Conservation (phyloP, 2,797 vertebrate genomes). For the Pagetopsis macropterus region DNA sequence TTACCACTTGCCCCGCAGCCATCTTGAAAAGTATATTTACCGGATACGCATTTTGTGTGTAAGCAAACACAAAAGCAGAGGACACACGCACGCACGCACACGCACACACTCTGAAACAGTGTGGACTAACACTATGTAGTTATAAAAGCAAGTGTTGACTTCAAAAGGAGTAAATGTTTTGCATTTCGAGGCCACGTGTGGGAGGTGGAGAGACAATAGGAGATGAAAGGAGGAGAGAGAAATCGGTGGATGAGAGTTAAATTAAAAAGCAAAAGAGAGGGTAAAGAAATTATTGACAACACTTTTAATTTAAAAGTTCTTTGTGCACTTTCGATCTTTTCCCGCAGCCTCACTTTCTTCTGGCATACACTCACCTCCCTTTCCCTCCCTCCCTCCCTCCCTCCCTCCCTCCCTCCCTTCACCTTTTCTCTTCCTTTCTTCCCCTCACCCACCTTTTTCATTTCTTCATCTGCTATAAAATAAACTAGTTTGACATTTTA, state of each 20-base stretch:
- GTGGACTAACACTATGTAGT: slow-evolving; percentile 40
- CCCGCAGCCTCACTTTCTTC: slow-evolving; percentile 6
- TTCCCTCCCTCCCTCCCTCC: not conserved
- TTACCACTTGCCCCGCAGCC: slow-evolving; percentile 57
- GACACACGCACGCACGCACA: not conserved
- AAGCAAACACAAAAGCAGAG: slow-evolving; percentile 21
- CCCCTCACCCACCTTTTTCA: not conserved
- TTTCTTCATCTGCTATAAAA: not conserved
- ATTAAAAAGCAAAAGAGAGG: not conserved
- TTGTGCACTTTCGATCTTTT: not conserved
- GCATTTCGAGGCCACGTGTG: slow-evolving; percentile 41
- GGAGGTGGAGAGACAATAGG: slow-evolving; percentile 16
- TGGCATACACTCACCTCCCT: not conserved
- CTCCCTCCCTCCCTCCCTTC: no score
- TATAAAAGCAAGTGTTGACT: slow-evolving; percentile 52
- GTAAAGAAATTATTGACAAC: not conserved
- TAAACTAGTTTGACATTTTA: not conserved
- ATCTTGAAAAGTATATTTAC: slow-evolving; percentile 66
- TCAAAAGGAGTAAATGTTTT: slow-evolving; percentile 62
- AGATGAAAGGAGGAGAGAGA: slow-evolving; percentile 46
- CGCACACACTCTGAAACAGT: slow-evolving; percentile 8
- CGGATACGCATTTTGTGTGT: slow-evolving; percentile 12
- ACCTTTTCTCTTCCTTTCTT: not conserved
- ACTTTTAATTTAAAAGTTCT: not conserved
- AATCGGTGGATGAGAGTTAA: not conserved